Percentiles rank a stretch among this genome's conserved stretches.
Conservation (phyloP, 2,797 vertebrate genomes). For the Labroides dimidiatus region DNA sequence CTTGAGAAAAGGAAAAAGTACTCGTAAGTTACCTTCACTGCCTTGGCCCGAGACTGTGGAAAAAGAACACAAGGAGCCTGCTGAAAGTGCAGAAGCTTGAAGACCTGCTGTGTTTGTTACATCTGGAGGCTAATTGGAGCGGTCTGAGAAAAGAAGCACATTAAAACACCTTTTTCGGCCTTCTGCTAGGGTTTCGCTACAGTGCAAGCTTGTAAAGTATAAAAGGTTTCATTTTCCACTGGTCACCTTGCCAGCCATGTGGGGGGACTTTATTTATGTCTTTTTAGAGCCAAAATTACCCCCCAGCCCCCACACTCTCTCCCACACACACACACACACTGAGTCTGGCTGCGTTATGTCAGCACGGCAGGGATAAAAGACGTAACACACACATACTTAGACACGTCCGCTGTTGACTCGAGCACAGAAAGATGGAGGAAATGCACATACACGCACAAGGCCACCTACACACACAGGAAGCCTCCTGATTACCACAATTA, state of each 20-base stretch:
- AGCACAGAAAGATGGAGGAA: conserved; percentile 14
- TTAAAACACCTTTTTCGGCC: conserved; percentile 36
- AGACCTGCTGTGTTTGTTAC: conserved; percentile 30
- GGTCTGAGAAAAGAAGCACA: conserved; percentile 44
- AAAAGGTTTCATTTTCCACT: conserved; percentile 48
- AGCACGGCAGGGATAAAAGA: conserved; percentile 58
- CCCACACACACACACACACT: conserved; percentile 18
- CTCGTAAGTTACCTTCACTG: conserved; percentile 35
- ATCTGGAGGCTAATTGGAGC: conserved; percentile 55
- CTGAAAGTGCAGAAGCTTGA: conserved; percentile 48
- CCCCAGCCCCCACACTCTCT: conserved; percentile 20
- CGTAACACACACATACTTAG: conserved; percentile 55
- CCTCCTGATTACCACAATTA: conserved; percentile 51
- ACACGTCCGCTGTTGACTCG: conserved; percentile 46
- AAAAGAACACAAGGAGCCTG: conserved; percentile 36
- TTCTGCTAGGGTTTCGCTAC: conserved; percentile 31
- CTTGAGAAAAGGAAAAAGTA: conserved; percentile 13
- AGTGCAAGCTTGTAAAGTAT: conserved; percentile 50
- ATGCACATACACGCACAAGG: conserved; percentile 7
- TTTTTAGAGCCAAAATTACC: conserved; percentile 32
- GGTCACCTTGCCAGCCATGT: conserved; percentile 42
- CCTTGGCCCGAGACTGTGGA: conserved; percentile 57
- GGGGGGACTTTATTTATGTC: conserved; percentile 54
- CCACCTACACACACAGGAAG: conserved; percentile 47
- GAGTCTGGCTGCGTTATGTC: conserved; percentile 44